A percentile compares a stretch with the other conserved stretches of the same genome.
phyloP scores from a whole-genome alignment of 1,140 invertebrate genomes.

The Lepidurus packardi region DNA sequence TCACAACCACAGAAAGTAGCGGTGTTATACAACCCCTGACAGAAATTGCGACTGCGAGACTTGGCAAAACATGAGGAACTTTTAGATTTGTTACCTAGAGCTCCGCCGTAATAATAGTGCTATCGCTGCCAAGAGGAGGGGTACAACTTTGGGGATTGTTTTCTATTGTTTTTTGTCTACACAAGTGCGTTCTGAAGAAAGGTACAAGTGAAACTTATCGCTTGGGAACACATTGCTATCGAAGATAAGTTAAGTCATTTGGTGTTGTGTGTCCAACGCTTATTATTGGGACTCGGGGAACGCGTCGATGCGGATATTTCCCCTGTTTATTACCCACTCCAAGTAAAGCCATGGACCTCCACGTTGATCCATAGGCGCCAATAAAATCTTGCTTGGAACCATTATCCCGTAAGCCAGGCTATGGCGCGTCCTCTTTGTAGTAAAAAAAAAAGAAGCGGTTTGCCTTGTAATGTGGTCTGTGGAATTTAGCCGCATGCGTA shows the following conservation, averaged over 20 bases:
- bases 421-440: not conserved
- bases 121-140: too few species aligned
- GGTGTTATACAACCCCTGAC: too few species aligned
- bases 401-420: not conserved
- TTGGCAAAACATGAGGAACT: too few species aligned
- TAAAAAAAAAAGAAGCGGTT: not conserved
- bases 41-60: too few species aligned
- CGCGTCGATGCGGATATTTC: not conserved
- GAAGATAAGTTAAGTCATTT: not conserved
- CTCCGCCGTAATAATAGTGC: too few species aligned
- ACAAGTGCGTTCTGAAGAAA: too few species aligned
- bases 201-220: too few species aligned
- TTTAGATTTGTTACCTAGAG: too few species aligned
- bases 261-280: not conserved
- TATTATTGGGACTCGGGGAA: not conserved
- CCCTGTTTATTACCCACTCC: not conserved
- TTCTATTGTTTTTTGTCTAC: too few species aligned
- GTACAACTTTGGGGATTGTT: too few species aligned
- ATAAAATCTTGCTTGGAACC: not conserved
- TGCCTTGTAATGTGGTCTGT: not conserved
- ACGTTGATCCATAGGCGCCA: constrained; percentile 1
- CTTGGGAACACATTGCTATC: not conserved
- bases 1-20: too few species aligned
- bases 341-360: not conserved
- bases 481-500: not conserved